Conservation (phyloP, 1,140 invertebrate species). For the Drosophila arizonae region DNA sequence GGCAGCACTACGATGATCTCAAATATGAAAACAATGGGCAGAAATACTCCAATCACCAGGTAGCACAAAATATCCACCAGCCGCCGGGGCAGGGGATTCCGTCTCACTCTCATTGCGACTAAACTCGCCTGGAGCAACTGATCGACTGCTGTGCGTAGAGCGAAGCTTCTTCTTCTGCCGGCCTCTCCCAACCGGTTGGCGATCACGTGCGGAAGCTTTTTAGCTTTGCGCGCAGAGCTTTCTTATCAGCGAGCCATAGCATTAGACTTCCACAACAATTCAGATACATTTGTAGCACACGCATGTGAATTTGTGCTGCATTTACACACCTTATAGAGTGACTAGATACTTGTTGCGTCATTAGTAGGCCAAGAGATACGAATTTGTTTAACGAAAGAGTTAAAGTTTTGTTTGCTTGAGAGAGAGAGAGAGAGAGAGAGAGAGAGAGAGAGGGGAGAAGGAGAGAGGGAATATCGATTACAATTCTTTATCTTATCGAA, state of each 20-base stretch:
- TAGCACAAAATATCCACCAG: slow-evolving; percentile 64
- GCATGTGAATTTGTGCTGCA: no score
- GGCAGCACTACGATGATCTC: slow-evolving; percentile 88
- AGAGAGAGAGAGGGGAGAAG: neutral
- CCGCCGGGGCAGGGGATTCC: slow-evolving; percentile 68
- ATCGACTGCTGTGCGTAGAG: neutral
- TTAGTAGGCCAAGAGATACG: no score
- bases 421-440: neutral
- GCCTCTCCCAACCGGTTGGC: slow-evolving; percentile 20
- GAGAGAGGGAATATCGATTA: neutral
- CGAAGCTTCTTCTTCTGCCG: neutral
- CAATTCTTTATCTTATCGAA: slow-evolving; percentile 4
- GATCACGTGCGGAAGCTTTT: slow-evolving; percentile 65
- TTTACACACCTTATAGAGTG: no score
- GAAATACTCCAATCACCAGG: slow-evolving; percentile 63
- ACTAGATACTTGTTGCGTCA: no score
- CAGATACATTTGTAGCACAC: no score
- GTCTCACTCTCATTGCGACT: slow-evolving; percentile 39
- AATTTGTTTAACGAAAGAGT: neutral
- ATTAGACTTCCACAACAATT: no score
- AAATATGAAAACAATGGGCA: slow-evolving; percentile 73
- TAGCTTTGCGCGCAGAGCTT: slow-evolving; percentile 29
- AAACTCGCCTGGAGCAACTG: neutral
- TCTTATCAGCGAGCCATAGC: slow-evolving; percentile 18
- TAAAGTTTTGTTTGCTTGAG: no score